These are phyloP conservation scores for Ectropis crepuscularia DNA, from an alignment of 2,888 invertebrate species.

Conservation along the genomic window DNA sequence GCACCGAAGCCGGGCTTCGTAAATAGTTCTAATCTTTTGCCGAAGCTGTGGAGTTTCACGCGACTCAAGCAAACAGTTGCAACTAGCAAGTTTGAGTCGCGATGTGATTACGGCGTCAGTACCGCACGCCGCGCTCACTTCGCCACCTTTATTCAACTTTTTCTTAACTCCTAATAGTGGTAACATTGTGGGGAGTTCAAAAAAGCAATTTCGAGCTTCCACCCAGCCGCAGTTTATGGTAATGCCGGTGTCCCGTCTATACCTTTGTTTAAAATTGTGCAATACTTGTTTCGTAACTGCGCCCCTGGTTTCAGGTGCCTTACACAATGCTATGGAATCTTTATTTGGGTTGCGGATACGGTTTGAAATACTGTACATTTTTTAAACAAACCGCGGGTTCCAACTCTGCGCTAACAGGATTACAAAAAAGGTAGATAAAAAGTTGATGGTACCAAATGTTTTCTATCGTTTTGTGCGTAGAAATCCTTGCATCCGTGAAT, in stretches of 20 bases:
- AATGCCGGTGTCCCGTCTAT: conserved; percentile 70
- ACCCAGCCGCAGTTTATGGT: conserved; percentile 75
- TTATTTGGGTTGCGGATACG: conserved; percentile 56
- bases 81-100: conserved; percentile 45
- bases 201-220: conserved; percentile 77
- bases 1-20: conserved; percentile 62
- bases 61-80: conserved; percentile 35
- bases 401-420: conserved; percentile 24
- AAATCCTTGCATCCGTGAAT: conserved; percentile 19
- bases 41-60: conserved; percentile 53
- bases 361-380: conserved; percentile 40
- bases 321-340: conserved; percentile 71
- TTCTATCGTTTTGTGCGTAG: conserved; percentile 22
- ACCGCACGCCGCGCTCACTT: conserved; percentile 53
- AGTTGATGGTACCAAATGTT: conserved; percentile 24
- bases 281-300: conserved; percentile 74
- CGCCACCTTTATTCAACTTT: conserved; percentile 74
- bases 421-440: conserved; percentile 20
- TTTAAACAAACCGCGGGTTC: conserved; percentile 49
- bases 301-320: conserved; percentile 72
- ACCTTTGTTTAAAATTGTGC: conserved; percentile 80
- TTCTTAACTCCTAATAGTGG: conserved; percentile 72
- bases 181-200: conserved; percentile 78
- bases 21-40: conserved; percentile 76
- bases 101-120: conserved; percentile 60